Evolutionary conservation across 2,888 invertebrate species (phyloP).

Genomic region (Junonia oenone): DNA sequence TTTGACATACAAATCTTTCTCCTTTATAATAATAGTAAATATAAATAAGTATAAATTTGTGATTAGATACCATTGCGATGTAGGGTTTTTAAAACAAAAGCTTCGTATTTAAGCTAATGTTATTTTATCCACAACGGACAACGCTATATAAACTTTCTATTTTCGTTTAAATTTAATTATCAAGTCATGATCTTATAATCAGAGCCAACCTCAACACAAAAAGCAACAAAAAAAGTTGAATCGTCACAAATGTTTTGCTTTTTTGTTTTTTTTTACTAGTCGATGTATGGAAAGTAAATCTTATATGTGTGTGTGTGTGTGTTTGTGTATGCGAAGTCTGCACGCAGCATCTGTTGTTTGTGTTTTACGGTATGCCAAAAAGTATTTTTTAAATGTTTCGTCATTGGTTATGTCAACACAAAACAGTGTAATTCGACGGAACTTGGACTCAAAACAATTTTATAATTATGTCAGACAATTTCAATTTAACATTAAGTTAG

Average conservation of each 20-base stretch:
- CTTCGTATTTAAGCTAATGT: too few relatives aligned
- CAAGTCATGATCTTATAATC: neutral
- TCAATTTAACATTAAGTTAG: neutral
- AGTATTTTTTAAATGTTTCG: slow-evolving; percentile 7
- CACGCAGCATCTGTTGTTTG: slow-evolving; percentile 17
- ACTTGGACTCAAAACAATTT: neutral
- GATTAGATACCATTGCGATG: too few relatives aligned
- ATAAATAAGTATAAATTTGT: too few relatives aligned
- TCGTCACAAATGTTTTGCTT: neutral
- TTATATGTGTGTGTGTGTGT: neutral
- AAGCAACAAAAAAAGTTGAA: neutral
- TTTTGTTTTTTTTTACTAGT: neutral
- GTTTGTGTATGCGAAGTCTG: slow-evolving; percentile 11
- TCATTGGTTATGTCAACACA: slow-evolving; percentile 10
- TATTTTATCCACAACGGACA: too few relatives aligned
- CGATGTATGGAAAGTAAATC: neutral
- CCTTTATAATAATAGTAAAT: too few relatives aligned
- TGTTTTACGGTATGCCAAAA: slow-evolving; percentile 13
- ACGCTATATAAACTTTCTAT: neutral
- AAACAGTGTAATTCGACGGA: neutral
- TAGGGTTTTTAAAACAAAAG: too few relatives aligned
- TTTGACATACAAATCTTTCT: too few relatives aligned
- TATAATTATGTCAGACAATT: neutral
- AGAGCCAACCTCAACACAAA: neutral
- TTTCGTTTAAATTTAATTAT: neutral